Base-by-base conservation (phyloP, 1,140 invertebrate species). In the Dolichoris vasculosae region DNA sequence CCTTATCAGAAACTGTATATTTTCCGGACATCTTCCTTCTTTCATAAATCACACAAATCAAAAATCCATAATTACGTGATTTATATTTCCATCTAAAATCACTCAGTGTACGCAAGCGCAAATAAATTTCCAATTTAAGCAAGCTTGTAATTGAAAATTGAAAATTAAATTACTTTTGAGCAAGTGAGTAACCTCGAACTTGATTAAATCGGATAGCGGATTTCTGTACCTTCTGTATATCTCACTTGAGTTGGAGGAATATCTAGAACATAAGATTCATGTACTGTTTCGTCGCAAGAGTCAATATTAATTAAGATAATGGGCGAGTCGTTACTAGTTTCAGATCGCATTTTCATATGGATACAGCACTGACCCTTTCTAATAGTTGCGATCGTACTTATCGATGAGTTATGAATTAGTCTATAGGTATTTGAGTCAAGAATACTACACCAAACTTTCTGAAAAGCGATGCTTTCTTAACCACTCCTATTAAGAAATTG, bases 301-400 rank as follows among this genome's bases (percentile, higher is more conserved):
- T 90, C 84, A 89, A 90, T 88, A 88, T 90, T 90, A 89, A 89
- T 89, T 90, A 89, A 87, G 86, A 87, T 89, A 89, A 90, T 89
- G 89, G 82, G 85, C 69, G 87, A 88, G 87, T 67, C 35, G 30
- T 67, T 32, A 35, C 64, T 0, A 15, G 30, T 67, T 67, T 67
- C 64, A 32, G 2, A 13, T 67, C 64, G 30, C 6, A 9, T 71
- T 71, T 71, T 71, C 67, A 20, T 13, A 71, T 20, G 38, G 38
- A 40, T 23, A 43, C 23, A 20, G 38, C 38, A 23, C 38, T 73
- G 69, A 73, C 69, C 35, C 20, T 8, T 17, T 51, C 15, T 51
- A 17, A 51, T 51, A 17, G 48, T 51, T 51, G 20, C 48, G 48
- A 51, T 51, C 48, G 15, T 17, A 30, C 17, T 67, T 67, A 32